Conservation (phyloP, 2,888 invertebrate species). For the Chrysodeixis includens region DNA sequence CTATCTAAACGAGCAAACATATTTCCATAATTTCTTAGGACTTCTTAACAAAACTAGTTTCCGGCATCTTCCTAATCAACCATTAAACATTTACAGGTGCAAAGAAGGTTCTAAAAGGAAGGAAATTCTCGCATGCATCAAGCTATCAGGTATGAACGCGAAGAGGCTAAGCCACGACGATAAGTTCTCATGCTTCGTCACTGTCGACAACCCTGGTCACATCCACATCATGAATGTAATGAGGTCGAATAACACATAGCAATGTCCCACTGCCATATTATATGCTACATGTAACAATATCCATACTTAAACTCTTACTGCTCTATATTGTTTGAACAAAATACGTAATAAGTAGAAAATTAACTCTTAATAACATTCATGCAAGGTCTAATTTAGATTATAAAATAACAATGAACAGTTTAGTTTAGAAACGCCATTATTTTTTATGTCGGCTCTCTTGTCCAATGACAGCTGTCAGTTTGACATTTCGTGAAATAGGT, state of each 20-base stretch:
- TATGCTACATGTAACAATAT: conserved; percentile 44
- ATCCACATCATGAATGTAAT: conserved; percentile 89
- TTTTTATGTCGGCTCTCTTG: not conserved
- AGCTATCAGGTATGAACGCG: conserved; percentile 83
- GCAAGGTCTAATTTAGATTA: not conserved
- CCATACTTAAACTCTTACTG: conserved; percentile 18
- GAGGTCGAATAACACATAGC: conserved; percentile 67
- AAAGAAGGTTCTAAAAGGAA: conserved; percentile 81
- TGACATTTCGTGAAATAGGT: not conserved
- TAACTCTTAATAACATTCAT: not conserved
- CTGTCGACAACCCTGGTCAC: conserved; percentile 90
- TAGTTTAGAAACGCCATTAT: not conserved
- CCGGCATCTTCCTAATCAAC: too few species aligned
- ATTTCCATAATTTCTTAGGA: too few species aligned
- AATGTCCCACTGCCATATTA: conserved; percentile 54
- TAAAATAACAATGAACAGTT: not conserved
- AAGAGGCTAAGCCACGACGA: conserved; percentile 80
- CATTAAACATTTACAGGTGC: conserved; percentile 66
- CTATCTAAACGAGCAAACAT: too few species aligned
- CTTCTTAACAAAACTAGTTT: too few species aligned
- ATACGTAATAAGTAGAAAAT: not conserved
- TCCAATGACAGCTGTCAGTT: not conserved
- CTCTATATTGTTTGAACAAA: not conserved
- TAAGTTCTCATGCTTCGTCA: conserved; percentile 89
- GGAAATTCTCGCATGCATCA: conserved; percentile 85